Evolutionary conservation across 2,888 invertebrate species (phyloP).

Genomic region (Apocheima hispidaria): DNA sequence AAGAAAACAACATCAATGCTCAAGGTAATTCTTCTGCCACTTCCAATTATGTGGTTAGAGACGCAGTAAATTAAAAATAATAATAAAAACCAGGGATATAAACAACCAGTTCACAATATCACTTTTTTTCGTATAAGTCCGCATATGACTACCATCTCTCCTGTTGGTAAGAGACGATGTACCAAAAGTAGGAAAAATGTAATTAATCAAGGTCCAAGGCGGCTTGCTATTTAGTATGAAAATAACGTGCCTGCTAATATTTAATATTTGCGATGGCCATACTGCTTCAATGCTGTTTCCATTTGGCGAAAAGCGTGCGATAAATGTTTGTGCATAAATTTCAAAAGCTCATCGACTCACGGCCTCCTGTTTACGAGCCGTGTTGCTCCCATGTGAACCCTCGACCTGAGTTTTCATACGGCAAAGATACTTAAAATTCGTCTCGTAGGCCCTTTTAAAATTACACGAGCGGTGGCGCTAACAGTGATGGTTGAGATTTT

Average conservation of each 20-base stretch:
- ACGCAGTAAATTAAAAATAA: too few species aligned
- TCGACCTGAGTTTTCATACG: slow-evolving; percentile 45
- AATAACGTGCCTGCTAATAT: too few species aligned
- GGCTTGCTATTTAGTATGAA: background rate
- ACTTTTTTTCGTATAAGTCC: too few species aligned
- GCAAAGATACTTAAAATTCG: slow-evolving; percentile 40
- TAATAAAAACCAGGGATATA: too few species aligned
- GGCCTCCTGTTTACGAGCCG: slow-evolving; percentile 52
- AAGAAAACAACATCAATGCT: too few species aligned
- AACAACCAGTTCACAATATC: too few species aligned
- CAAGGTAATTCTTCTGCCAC: too few species aligned
- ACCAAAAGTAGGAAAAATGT: too few species aligned
- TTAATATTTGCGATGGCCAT: background rate
- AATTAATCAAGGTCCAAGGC: slow-evolving; percentile 33
- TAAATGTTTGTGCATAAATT: slow-evolving; percentile 69
- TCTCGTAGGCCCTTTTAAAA: slow-evolving; percentile 40
- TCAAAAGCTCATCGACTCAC: slow-evolving; percentile 58
- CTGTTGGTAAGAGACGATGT: too few species aligned
- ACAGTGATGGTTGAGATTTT: slow-evolving; percentile 27
- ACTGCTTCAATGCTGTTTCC: slow-evolving; percentile 40
- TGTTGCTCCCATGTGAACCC: slow-evolving; percentile 51
- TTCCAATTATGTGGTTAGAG: too few species aligned
- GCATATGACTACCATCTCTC: too few species aligned
- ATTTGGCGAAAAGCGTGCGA: slow-evolving; percentile 58
- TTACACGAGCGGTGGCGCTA: slow-evolving; percentile 25